phyloP scores from a whole-genome alignment of 2,888 invertebrate genomes.

The Drosophila robusta region DNA sequence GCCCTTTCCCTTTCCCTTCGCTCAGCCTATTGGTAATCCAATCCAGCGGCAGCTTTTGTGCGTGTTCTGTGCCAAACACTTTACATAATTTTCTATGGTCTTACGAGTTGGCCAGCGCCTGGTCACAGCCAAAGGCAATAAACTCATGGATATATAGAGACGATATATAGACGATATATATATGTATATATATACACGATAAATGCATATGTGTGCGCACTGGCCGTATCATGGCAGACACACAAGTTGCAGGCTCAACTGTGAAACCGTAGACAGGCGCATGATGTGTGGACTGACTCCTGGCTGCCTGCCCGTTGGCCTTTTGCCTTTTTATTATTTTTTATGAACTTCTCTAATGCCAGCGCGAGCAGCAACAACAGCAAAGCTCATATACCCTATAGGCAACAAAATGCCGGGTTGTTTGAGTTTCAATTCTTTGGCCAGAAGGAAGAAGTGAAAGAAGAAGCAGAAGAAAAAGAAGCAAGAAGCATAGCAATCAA shows the following conservation, averaged over 20 bases:
- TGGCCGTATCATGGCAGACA: conserved; percentile 5
- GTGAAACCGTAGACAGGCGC: conserved; percentile 6
- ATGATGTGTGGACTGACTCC: conserved; percentile 12
- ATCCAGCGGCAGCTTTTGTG: conserved; percentile 24
- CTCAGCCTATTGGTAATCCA: conserved; percentile 18
- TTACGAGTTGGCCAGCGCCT: conserved; percentile 25
- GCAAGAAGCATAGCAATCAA: no score
- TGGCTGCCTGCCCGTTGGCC: conserved; percentile 39
- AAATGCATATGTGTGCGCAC: background rate
- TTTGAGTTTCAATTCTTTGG: background rate
- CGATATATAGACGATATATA: background rate
- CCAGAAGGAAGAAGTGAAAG: background rate
- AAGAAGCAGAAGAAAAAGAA: no score
- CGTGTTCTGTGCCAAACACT: conserved; percentile 35
- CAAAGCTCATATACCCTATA: conserved; percentile 14
- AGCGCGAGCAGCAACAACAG: background rate
- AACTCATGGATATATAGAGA: conserved; percentile 24
- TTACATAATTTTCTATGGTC: conserved; percentile 52
- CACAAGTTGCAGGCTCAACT: conserved; percentile 1
- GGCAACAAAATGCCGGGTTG: background rate
- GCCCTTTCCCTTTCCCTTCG: no score
- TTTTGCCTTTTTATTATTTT: conserved; percentile 57
- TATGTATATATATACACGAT: background rate
- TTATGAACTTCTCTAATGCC: conserved; percentile 42
- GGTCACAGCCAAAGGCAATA: conserved; percentile 41